phyloP scores from a whole-genome alignment of 2,888 invertebrate genomes.

The Tiphia femorata region DNA sequence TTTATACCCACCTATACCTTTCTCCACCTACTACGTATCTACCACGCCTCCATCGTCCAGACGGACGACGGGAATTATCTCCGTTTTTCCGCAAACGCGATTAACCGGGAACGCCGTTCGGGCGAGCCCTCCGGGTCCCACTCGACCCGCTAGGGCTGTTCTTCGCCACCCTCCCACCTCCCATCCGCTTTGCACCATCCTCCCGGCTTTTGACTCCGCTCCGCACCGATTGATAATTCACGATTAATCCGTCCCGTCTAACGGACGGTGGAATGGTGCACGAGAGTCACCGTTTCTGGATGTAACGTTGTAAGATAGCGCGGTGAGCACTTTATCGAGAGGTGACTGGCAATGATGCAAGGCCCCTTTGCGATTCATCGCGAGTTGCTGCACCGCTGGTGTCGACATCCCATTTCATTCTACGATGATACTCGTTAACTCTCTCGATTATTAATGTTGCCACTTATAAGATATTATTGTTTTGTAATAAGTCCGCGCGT shows the following conservation, averaged over 20 bases:
- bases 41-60: conserved; percentile 52
- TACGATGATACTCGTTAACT: no score
- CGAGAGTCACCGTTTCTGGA: conserved; percentile 11
- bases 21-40: conserved; percentile 40
- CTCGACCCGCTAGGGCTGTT: conserved; percentile 6
- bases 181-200: conserved; percentile 9
- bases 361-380: no score
- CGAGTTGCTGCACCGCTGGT: no score
- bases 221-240: conserved; percentile 49
- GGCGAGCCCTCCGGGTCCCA: conserved; percentile 36
- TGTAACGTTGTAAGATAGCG: no score
- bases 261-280: background rate
- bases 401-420: no score
- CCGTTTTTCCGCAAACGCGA: conserved; percentile 65
- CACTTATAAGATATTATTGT: no score
- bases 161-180: background rate
- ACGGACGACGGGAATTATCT: conserved; percentile 60
- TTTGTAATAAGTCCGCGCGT: no score
- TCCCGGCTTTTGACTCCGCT: conserved; percentile 38
- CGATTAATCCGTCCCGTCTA: conserved; percentile 41
- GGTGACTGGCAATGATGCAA: no score
- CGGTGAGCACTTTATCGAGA: no score
- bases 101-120: conserved; percentile 61
- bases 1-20: conserved; percentile 35
- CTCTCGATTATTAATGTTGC: no score